These are phyloP conservation scores for Drosophila albomicans DNA, from an alignment of 1,140 invertebrate species.

Conservation along the genomic window DNA sequence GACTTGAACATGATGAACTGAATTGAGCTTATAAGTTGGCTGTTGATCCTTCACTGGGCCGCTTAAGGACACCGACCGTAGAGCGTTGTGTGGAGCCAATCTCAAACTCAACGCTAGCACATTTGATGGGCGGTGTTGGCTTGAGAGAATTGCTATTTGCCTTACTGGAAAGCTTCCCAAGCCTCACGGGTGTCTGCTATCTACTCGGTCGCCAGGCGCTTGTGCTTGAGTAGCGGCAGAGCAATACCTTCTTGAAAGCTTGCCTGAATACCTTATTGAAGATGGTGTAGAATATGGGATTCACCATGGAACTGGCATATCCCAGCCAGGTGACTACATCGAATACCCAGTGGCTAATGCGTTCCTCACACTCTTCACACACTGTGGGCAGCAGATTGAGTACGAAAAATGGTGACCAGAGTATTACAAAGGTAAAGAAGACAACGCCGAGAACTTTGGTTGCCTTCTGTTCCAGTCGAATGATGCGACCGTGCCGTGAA, in stretches of 20 bases:
- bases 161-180: constrained; percentile 55
- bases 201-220: constrained; percentile 86
- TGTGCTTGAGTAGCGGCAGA: constrained; percentile 89
- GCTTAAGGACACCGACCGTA: constrained; percentile 46
- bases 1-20: constrained; percentile 4
- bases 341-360: constrained; percentile 91
- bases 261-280: constrained; percentile 97
- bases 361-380: constrained; percentile 91
- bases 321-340: constrained; percentile 96
- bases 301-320: constrained; percentile 96
- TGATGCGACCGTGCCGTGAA: constrained; percentile 92
- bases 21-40: constrained; percentile 33
- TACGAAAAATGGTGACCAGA: constrained; percentile 97
- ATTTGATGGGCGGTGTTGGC: constrained; percentile 52
- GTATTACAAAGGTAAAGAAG: constrained; percentile 96
- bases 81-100: constrained; percentile 32
- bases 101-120: constrained; percentile 68
- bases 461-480: constrained; percentile 95
- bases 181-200: constrained; percentile 75
- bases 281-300: constrained; percentile 97
- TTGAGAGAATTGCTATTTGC: constrained; percentile 33
- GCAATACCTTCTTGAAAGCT: constrained; percentile 95
- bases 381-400: constrained; percentile 93
- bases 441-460: constrained; percentile 97
- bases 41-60: constrained; percentile 47